A percentile compares a stretch with the other conserved stretches of the same genome.
Conservation (phyloP, 2,888 invertebrate genomes). For the Apeira syringaria region DNA sequence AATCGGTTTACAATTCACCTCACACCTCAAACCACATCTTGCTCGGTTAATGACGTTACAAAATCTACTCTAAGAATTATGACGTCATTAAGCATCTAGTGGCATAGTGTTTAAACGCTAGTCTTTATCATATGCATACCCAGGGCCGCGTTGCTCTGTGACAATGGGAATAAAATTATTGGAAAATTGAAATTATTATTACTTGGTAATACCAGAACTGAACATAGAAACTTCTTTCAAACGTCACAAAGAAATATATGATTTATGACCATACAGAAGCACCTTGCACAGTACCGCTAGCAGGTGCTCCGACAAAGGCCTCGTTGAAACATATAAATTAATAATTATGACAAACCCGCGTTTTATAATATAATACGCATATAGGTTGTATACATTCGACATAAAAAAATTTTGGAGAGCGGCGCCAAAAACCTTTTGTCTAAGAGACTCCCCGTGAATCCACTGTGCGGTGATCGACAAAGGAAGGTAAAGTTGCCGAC, state of each 20-base stretch:
- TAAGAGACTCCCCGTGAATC: constrained; percentile 68
- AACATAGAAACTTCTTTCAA: too few species aligned
- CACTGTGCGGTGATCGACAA: constrained; percentile 58
- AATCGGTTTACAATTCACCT: too few species aligned
- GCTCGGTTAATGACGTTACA: too few species aligned
- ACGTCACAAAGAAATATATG: constrained; percentile 39
- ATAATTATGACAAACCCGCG: constrained; percentile 77
- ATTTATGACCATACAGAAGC: constrained; percentile 75
- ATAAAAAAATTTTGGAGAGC: constrained; percentile 61
- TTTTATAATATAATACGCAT: constrained; percentile 55
- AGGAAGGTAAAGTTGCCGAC: constrained; percentile 62
- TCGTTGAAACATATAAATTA: constrained; percentile 78
- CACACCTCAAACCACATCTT: too few species aligned
- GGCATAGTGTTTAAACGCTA: too few species aligned
- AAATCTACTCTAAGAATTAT: too few species aligned
- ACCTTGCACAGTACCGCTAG: constrained; percentile 56
- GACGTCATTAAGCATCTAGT: too few species aligned
- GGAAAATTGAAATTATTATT: too few species aligned
- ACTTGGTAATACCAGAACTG: neutral
- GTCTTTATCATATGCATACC: too few species aligned
- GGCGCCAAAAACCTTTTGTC: constrained; percentile 80
- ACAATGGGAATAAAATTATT: too few species aligned
- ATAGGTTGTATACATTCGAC: constrained; percentile 48
- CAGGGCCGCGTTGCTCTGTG: too few species aligned
- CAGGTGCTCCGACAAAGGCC: constrained; percentile 66